Evolutionary conservation across 2,797 vertebrate species (phyloP), one percentile per base, ranked within the genome.

Genomic region (Petrocephalus sullivani): DNA sequence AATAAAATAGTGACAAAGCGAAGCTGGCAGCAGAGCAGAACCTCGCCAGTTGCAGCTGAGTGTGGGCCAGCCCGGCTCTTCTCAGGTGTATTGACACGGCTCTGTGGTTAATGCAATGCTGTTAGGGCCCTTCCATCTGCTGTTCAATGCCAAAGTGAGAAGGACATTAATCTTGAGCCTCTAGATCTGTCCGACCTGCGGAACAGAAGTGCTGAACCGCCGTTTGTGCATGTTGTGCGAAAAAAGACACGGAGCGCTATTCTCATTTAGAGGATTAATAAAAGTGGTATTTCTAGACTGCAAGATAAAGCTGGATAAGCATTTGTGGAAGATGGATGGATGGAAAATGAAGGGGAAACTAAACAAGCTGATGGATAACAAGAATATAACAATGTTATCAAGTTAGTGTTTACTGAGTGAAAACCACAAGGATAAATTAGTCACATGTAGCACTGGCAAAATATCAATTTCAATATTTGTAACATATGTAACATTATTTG

Each of bases 101-200:
- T 41, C 71, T 46, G 71, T 78, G 71, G 71, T 78, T 78, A 46
- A 78, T 78, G 37, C 71, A 78, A 46, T 0, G 37, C 37, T 78
- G 71, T 78, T 78, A 78, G 71, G 37, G 5, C 37, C 5, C 16
- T 41, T 78, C 71, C 71, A 78, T 46, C 71, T 78, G 71, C 14
- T 46, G 16, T 46, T 78, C 46, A 78, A 78, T 78, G 71, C 71
- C 71, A 78, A 78, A 78, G 37, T 78, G 71, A 78, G 71, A 78
- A 78, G 71, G 71, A 46, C 71, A 78, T 78, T 41, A 78, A 78
- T 78, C 71, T 78, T 78, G 19, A 78, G 71, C 71, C 19, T 78
- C 37, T n/a, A 46, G 14, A 78, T 78, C 71, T 41, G 37, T n/a
- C 37, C 6, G 16, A 78, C 71, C 37, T 78, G 71, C 71, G 46